These are phyloP conservation scores for Pygathrix nemaeus DNA, from an alignment of 2,113 vertebrate species.

Conservation along the genomic window DNA sequence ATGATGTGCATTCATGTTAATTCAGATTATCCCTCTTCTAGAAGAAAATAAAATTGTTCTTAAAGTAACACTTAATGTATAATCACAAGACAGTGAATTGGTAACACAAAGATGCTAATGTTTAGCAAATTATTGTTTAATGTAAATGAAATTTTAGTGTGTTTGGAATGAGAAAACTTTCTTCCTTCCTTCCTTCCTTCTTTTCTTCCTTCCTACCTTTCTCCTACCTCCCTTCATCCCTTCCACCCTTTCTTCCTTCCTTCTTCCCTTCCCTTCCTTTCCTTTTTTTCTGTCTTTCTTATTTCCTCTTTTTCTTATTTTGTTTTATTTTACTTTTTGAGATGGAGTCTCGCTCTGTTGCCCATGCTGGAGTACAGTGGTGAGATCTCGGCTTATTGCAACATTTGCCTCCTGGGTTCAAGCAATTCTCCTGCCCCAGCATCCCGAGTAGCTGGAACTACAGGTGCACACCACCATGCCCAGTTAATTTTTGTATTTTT, in stretches of 20 bases:
- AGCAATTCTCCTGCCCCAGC: too few relatives aligned
- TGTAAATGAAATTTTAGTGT: slow-evolving; percentile 41
- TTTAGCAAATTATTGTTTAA: slow-evolving; percentile 36
- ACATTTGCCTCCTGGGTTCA: too few relatives aligned
- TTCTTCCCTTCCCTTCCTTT: not conserved
- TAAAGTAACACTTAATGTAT: not conserved
- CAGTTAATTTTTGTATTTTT: too few relatives aligned
- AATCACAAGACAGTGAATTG: not conserved
- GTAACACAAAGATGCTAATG: not conserved
- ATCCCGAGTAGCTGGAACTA: too few relatives aligned
- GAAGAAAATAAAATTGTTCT: not conserved
- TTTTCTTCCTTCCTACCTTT: not conserved
- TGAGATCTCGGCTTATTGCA: too few relatives aligned
- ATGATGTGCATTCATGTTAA: not conserved
- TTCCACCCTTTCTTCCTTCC: not conserved
- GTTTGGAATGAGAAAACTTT: not conserved
- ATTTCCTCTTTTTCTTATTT: too few relatives aligned
- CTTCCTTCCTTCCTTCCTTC: too few relatives aligned
- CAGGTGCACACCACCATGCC: too few relatives aligned
- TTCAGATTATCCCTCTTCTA: slow-evolving; percentile 4
- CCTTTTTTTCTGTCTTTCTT: too few relatives aligned
- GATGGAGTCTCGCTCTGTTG: too few relatives aligned
- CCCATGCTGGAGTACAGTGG: too few relatives aligned
- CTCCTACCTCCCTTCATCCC: not conserved
- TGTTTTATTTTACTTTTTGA: too few relatives aligned